phyloP scores from a whole-genome alignment of 1,140 invertebrate genomes.

The Drosophila nigromelanica region DNA sequence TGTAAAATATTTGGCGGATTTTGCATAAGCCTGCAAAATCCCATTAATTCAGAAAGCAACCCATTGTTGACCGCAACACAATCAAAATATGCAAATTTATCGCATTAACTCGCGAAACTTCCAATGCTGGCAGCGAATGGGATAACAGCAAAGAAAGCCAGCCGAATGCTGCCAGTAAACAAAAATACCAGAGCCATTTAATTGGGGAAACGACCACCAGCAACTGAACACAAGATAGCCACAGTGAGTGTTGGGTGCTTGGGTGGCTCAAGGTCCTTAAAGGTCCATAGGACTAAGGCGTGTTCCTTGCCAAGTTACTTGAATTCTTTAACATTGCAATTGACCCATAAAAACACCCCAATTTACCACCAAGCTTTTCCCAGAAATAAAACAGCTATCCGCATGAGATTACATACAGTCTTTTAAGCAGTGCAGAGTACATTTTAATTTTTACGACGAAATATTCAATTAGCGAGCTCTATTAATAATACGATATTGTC shows the following conservation, averaged over 20 bases:
- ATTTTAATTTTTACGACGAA: too few relatives aligned
- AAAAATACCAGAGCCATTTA: constrained; percentile 65
- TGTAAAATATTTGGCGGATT: constrained; percentile 81
- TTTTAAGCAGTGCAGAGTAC: too few relatives aligned
- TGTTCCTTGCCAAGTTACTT: not conserved
- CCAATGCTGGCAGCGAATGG: constrained; percentile 48
- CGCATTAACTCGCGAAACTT: constrained; percentile 80
- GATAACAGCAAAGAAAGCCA: constrained; percentile 56
- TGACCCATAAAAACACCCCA: constrained; percentile 1
- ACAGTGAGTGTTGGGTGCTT: not conserved
- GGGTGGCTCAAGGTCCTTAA: constrained; percentile 1
- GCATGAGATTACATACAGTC: too few relatives aligned
- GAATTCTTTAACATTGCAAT: not conserved
- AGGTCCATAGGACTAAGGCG: not conserved
- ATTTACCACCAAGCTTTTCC: not conserved
- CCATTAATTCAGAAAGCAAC: constrained; percentile 81
- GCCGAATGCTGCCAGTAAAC: constrained; percentile 44
- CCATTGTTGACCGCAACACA: constrained; percentile 82
- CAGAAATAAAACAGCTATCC: too few relatives aligned
- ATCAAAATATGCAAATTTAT: constrained; percentile 84
- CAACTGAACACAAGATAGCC: constrained; percentile 27
- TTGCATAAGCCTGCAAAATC: constrained; percentile 78
- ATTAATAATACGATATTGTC: too few relatives aligned
- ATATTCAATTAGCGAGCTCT: too few relatives aligned
- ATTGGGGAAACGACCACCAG: constrained; percentile 64